Conservation (phyloP, 2,797 vertebrate species). For the Premnoplex brunnescens region DNA sequence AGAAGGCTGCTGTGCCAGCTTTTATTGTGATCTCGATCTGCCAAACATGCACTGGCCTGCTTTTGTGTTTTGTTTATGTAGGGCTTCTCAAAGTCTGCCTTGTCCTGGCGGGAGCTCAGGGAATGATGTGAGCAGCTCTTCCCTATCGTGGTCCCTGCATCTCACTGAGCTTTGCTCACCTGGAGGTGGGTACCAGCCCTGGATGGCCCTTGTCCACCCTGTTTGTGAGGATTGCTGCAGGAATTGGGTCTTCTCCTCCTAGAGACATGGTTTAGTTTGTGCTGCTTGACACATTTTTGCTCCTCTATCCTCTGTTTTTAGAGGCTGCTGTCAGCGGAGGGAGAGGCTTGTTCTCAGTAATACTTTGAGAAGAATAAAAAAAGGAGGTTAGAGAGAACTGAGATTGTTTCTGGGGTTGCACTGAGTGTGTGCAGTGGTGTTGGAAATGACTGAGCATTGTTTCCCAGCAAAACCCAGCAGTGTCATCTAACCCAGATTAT, state of each 20-base stretch:
- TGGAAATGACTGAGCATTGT: neutral
- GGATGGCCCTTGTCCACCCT: fast-evolving
- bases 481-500: neutral
- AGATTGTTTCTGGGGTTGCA: neutral
- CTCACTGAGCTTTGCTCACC: neutral
- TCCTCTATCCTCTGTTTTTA: neutral
- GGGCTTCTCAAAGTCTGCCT: neutral
- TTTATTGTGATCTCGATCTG: neutral
- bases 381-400: neutral
- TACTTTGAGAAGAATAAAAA: neutral
- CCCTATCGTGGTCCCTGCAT: fast-evolving
- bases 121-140: neutral
- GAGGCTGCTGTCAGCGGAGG: neutral
- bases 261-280: neutral
- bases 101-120: fast-evolving
- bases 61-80: neutral
- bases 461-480: neutral
- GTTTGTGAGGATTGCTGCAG: neutral
- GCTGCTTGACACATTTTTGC: neutral
- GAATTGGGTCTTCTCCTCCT: neutral
- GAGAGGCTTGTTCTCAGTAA: neutral
- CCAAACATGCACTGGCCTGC: neutral
- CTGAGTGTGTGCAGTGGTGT: neutral
- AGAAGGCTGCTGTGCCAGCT: neutral
- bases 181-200: neutral